Percentiles rank a stretch among this genome's conserved stretches.
These are phyloP conservation scores for Allobates femoralis DNA, from an alignment of 2,797 vertebrate species.

Conservation along the genomic window DNA sequence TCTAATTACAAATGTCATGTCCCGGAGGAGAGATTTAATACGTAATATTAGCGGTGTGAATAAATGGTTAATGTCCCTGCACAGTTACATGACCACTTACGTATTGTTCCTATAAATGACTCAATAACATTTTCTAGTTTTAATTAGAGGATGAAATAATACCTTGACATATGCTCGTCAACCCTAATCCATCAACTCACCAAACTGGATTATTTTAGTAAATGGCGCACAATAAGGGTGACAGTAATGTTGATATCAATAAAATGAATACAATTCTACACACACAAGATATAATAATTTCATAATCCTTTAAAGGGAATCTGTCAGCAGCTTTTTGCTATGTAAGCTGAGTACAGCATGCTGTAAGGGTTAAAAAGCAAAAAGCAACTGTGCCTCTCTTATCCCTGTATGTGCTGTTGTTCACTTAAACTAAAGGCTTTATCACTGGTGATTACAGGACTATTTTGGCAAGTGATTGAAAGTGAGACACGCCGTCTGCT, in stretches of 20 bases:
- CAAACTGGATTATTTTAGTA: background rate
- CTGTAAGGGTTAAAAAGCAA: too few relatives aligned
- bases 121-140: slow-evolving; percentile 3
- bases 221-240: background rate
- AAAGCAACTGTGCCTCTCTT: too few relatives aligned
- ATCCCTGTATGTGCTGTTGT: too few relatives aligned
- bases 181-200: slow-evolving; percentile 4
- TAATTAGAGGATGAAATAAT: slow-evolving; percentile 9
- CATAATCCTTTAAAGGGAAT: background rate
- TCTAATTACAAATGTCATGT: background rate
- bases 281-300: background rate
- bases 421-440: too few relatives aligned
- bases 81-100: background rate
- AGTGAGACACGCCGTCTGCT: too few relatives aligned
- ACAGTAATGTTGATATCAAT: background rate
- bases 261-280: background rate
- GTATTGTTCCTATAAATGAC: background rate
- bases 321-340: too few relatives aligned
- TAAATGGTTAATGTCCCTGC: background rate
- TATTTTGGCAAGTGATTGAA: too few relatives aligned
- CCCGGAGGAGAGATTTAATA: background rate
- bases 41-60: background rate
- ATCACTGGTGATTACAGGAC: too few relatives aligned
- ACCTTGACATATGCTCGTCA: slow-evolving; percentile 2
- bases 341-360: too few relatives aligned